These are phyloP conservation scores for Cantharis rustica DNA, from an alignment of 2,888 invertebrate species.

Conservation along the genomic window DNA sequence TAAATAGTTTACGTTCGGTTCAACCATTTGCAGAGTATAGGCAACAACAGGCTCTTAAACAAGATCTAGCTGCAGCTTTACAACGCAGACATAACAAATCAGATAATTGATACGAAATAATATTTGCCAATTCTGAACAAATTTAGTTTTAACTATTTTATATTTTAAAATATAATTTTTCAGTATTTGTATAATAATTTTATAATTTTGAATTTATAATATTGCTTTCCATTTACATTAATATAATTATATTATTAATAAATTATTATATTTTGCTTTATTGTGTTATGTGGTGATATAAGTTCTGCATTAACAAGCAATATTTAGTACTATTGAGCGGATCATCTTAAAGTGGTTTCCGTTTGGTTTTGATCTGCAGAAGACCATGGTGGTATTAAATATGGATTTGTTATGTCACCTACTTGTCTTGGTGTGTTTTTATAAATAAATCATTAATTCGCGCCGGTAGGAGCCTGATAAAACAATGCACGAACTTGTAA, in stretches of 20 bases:
- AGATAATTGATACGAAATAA: slow-evolving; percentile 51
- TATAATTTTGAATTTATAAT: not conserved
- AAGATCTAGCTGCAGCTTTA: slow-evolving; percentile 83
- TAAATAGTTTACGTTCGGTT: slow-evolving; percentile 80
- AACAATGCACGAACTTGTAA: no score
- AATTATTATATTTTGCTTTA: no score
- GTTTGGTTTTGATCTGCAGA: no score
- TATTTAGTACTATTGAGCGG: no score
- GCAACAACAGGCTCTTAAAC: slow-evolving; percentile 82
- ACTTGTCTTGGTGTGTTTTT: no score
- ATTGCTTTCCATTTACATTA: not conserved
- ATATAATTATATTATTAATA: not conserved
- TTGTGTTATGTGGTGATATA: no score
- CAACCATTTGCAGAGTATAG: slow-evolving; percentile 84
- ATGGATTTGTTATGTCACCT: no score
- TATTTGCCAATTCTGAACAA: not conserved
- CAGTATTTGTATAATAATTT: not conserved
- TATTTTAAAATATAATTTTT: not conserved
- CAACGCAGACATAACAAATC: slow-evolving; percentile 79
- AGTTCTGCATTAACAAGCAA: no score
- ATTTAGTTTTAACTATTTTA: not conserved
- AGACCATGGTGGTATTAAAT: no score
- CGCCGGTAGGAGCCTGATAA: no score
- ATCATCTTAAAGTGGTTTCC: no score
- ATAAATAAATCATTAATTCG: no score